These are phyloP conservation scores for Seladonia tumulorum DNA, from an alignment of 2,888 invertebrate genomes.

Conservation along the genomic window DNA sequence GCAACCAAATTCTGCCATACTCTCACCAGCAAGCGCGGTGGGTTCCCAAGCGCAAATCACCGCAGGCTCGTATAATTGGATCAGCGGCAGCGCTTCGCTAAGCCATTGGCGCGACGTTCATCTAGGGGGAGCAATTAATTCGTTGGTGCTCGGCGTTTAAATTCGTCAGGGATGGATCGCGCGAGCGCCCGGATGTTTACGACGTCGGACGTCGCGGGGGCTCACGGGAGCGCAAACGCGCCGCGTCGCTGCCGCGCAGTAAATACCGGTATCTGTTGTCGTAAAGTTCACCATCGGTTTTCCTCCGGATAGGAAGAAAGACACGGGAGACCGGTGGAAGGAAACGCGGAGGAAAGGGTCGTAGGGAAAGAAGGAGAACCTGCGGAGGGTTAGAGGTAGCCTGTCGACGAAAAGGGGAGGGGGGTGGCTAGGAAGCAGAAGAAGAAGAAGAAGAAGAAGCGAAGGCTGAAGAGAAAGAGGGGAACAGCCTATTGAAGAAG, in stretches of 20 bases:
- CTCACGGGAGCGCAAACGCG: conserved; percentile 65
- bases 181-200: conserved; percentile 22
- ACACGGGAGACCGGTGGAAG: neutral
- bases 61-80: neutral
- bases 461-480: too few species aligned
- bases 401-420: neutral
- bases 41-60: neutral
- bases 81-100: neutral
- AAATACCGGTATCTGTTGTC: conserved; percentile 78
- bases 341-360: neutral
- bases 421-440: neutral
- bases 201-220: conserved; percentile 13
- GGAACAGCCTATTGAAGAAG: too few species aligned
- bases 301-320: conserved; percentile 58
- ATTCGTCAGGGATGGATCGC: conserved; percentile 30
- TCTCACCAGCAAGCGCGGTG: neutral
- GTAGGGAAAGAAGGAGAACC: neutral
- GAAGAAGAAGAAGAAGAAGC: conserved; percentile 21
- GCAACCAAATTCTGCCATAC: neutral
- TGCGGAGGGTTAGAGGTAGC: neutral
- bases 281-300: conserved; percentile 79
- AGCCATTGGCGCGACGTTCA: neutral
- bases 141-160: conserved; percentile 16
- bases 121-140: neutral
- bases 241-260: conserved; percentile 61